Conservation (phyloP, 2,888 invertebrate species). For the Itoplectis maculator region DNA sequence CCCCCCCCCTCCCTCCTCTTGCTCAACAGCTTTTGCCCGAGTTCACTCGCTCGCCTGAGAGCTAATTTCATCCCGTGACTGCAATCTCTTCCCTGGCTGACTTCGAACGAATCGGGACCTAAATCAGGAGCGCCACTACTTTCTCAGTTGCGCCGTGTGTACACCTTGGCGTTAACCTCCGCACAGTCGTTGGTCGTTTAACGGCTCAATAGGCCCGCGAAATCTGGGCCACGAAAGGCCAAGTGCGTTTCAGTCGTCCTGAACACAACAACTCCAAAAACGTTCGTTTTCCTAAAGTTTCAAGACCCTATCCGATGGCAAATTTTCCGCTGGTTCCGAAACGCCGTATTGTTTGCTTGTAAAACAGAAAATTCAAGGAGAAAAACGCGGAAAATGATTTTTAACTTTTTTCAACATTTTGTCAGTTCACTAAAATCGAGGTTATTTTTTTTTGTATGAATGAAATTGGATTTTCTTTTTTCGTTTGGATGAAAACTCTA, state of each 20-base stretch:
- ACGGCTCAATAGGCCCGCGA: not conserved
- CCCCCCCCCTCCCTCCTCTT: slow-evolving; percentile 35
- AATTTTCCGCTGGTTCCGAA: no score
- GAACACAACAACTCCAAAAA: not conserved
- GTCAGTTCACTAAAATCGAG: no score
- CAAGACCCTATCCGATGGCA: no score
- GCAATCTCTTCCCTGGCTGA: slow-evolving; percentile 69
- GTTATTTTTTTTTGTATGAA: no score
- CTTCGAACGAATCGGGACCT: slow-evolving; percentile 73
- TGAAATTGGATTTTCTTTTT: no score
- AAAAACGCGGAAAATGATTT: no score
- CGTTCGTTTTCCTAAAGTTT: not conserved
- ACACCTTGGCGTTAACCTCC: not conserved
- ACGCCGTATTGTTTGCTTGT: no score
- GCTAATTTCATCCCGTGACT: slow-evolving; percentile 72
- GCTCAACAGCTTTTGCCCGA: slow-evolving; percentile 44
- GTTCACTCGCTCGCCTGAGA: slow-evolving; percentile 56
- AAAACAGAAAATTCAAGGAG: no score
- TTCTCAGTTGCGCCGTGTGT: slow-evolving; percentile 66
- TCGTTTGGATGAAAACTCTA: no score
- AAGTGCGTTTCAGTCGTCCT: not conserved
- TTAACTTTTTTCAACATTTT: no score
- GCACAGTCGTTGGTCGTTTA: slow-evolving; percentile 6
- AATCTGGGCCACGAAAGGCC: not conserved
- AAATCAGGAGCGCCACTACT: slow-evolving; percentile 74